Conservation (phyloP, 2,888 invertebrate species). For the Mesorhabditis belari region DNA sequence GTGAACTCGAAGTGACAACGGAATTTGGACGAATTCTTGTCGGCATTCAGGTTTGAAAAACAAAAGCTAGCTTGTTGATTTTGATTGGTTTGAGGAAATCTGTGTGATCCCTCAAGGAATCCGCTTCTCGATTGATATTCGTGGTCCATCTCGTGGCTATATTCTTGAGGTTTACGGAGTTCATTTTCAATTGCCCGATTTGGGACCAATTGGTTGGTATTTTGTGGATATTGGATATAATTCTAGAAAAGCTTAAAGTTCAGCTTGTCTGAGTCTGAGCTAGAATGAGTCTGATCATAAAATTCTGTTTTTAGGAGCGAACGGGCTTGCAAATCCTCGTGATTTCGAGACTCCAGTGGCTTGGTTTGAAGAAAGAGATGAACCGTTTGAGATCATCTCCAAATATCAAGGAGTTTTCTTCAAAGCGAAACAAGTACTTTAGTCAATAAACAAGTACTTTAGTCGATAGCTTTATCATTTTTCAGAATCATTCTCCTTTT, state of each 20-base stretch:
- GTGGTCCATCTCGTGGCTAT: constrained; percentile 63
- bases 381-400: constrained; percentile 62
- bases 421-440: constrained; percentile 66
- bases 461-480: neutral
- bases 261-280: neutral
- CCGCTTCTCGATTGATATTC: constrained; percentile 72
- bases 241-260: neutral
- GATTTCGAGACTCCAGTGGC: constrained; percentile 89
- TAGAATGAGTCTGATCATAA: neutral
- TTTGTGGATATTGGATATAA: no score
- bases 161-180: constrained; percentile 88
- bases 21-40: constrained; percentile 85
- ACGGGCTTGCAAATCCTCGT: constrained; percentile 88
- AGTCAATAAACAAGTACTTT: neutral
- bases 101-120: constrained; percentile 74
- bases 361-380: constrained; percentile 73
- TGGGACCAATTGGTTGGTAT: constrained; percentile 79
- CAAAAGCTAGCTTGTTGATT: neutral
- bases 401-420: constrained; percentile 87
- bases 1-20: constrained; percentile 73
- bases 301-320: constrained; percentile 67
- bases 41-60: constrained; percentile 64
- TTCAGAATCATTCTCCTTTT: constrained; percentile 75
- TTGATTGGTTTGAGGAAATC: constrained; percentile 66
- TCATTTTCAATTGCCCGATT: constrained; percentile 83